Evolutionary conservation across 2,888 invertebrate genomes (phyloP), one percentile per base, ranked within the genome.

Genomic region (Smittia aterrima): DNA sequence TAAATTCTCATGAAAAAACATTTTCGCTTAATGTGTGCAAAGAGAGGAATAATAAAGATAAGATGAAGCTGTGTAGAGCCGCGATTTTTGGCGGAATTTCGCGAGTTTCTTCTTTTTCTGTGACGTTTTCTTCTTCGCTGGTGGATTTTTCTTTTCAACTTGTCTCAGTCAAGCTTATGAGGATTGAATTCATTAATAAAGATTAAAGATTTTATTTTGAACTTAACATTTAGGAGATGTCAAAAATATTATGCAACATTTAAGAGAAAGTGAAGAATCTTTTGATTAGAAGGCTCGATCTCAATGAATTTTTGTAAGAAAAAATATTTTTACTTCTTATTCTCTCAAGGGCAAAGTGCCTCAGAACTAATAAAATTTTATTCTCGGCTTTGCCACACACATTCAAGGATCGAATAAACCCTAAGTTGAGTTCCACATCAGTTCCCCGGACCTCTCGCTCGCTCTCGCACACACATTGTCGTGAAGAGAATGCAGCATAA

Each of bases 401-500:
- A 54, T n/a, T n/a, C n/a, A n/a, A 54, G 54, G 16, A 54, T 7
- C 3, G n/a, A 13, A 6, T 18, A 40, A 67, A 40, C 67, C 67
- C 67, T 67, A 67, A 4, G 32, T 64, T 64, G 24, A 38, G 25
- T 40, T 41, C n/a, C 18, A 66, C 25, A 24, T n/a, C 67, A 40
- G 11, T 38, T 38, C 38, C n/a, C n/a, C n/a, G n/a, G n/a, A n/a
- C n/a, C n/a, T n/a, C n/a, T 7, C 6, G 38, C 38, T 7, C 38
- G 38, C 38, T 38, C 38, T 38, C 38, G 38, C 67, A 67, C 41
- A 20, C 13, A 67, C 67, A 67, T 38, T 22, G 38, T 20, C 25
- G 67, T n/a, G n/a, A n/a, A n/a, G n/a, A n/a, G 67, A 67, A 18
- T 67, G 67, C 67, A 68, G 68, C 68, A 68, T 68, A 68, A 68